These are phyloP conservation scores for Brachypteracias leptosomus DNA, from an alignment of 2,113 vertebrate species.

Conservation along the genomic window DNA sequence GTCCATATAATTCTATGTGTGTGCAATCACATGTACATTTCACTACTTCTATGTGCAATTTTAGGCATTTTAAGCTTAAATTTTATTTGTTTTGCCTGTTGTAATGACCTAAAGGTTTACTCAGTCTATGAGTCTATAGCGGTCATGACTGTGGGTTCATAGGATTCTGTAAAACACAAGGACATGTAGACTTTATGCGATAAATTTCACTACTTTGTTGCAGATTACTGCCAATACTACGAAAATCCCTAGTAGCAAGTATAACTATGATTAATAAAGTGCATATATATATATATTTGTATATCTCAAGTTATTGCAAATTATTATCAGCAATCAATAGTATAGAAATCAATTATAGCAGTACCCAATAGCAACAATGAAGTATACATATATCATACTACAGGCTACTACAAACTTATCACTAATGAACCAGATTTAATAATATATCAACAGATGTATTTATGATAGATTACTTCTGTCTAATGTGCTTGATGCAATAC, in stretches of 20 bases:
- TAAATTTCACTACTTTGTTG: not conserved
- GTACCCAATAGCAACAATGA: not conserved
- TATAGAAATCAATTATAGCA: not conserved
- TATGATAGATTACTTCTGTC: too few relatives aligned
- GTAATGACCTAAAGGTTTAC: not conserved
- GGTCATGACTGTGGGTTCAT: not conserved
- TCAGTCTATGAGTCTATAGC: not conserved
- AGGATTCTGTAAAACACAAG: not conserved
- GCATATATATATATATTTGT: not conserved
- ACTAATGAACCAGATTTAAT: not conserved
- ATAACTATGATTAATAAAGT: not conserved
- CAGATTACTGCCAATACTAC: not conserved
- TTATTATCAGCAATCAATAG: not conserved
- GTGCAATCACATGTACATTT: not conserved
- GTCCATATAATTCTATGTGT: not conserved
- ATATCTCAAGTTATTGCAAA: not conserved
- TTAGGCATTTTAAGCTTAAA: not conserved
- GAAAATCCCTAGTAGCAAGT: not conserved
- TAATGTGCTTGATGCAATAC: too few relatives aligned
- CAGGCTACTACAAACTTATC: not conserved
- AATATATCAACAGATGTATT: not conserved
- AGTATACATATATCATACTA: not conserved
- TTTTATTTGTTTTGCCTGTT: not conserved
- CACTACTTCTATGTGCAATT: not conserved
- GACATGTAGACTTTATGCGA: not conserved